Percentiles rank a stretch among this genome's conserved stretches.
Conservation (phyloP, 2,113 vertebrate species). For the Callorhinus ursinus region DNA sequence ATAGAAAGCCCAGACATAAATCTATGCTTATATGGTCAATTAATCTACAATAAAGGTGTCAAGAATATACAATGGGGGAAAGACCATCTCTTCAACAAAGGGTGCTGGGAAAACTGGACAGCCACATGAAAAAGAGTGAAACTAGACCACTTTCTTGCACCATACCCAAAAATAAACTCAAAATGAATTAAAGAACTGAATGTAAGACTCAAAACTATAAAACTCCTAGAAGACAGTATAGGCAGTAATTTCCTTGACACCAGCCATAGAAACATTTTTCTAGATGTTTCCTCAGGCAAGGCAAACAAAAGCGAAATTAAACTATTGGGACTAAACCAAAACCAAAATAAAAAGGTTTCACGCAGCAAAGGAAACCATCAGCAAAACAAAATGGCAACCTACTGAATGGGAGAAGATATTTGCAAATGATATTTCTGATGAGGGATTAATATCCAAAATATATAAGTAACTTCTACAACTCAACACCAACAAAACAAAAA, state of each 20-base stretch:
- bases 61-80: background rate
- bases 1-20: background rate
- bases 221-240: background rate
- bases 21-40: background rate
- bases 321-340: background rate
- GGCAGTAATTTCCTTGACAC: background rate
- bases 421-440: background rate
- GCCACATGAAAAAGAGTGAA: background rate
- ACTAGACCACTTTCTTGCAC: background rate
- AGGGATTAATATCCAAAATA: background rate
- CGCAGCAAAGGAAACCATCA: background rate
- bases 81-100: background rate
- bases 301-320: background rate
- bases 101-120: background rate
- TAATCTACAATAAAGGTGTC: background rate
- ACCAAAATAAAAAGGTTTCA: background rate
- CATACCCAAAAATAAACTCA: background rate
- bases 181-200: background rate
- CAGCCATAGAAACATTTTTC: background rate
- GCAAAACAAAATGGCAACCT: background rate
- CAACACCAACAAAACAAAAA: background rate
- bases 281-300: background rate
- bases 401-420: background rate
- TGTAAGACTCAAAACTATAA: background rate
- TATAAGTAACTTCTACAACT: background rate